Evolutionary conservation across 2,888 invertebrate species (phyloP).

Genomic region (Eumerus sabulonum): DNA sequence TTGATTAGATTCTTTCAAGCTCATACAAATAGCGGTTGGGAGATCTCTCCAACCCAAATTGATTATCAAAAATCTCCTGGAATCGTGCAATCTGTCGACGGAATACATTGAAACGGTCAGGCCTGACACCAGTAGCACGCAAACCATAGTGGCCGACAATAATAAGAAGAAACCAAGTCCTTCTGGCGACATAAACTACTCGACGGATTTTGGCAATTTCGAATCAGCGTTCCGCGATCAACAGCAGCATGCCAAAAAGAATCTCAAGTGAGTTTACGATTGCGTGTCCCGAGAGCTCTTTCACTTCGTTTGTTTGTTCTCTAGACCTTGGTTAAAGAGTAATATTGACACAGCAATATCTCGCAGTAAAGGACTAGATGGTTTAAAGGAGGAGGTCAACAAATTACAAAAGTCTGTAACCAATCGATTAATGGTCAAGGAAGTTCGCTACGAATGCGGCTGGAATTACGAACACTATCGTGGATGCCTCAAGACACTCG

Average conservation of each 20-base stretch:
- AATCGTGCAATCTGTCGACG: slow-evolving; percentile 91
- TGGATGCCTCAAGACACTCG: slow-evolving; percentile 92
- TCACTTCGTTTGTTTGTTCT: neutral
- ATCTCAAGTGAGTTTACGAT: slow-evolving; percentile 62
- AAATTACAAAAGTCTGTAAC: slow-evolving; percentile 76
- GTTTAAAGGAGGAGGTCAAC: slow-evolving; percentile 86
- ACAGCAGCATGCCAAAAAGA: slow-evolving; percentile 48
- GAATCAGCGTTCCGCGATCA: slow-evolving; percentile 61
- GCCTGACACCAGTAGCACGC: slow-evolving; percentile 14
- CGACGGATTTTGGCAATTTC: slow-evolving; percentile 64
- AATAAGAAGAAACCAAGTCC: neutral
- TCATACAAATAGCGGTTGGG: slow-evolving; percentile 86
- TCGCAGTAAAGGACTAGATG: slow-evolving; percentile 84
- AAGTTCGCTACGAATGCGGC: slow-evolving; percentile 89
- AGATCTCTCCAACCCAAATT: slow-evolving; percentile 85
- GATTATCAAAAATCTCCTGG: slow-evolving; percentile 86
- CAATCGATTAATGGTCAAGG: slow-evolving; percentile 80
- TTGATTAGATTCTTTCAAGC: slow-evolving; percentile 83
- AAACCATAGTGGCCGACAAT: too few relatives aligned
- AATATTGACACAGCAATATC: slow-evolving; percentile 84
- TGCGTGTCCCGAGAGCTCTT: too few relatives aligned
- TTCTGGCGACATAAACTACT: slow-evolving; percentile 65
- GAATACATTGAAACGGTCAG: slow-evolving; percentile 89
- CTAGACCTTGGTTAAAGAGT: slow-evolving; percentile 86
- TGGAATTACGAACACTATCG: slow-evolving; percentile 94